A percentile compares a stretch with the other conserved stretches of the same genome.
Evolutionary conservation across 2,888 invertebrate genomes (phyloP).

Genomic region (Sinhomidia bicolor): DNA sequence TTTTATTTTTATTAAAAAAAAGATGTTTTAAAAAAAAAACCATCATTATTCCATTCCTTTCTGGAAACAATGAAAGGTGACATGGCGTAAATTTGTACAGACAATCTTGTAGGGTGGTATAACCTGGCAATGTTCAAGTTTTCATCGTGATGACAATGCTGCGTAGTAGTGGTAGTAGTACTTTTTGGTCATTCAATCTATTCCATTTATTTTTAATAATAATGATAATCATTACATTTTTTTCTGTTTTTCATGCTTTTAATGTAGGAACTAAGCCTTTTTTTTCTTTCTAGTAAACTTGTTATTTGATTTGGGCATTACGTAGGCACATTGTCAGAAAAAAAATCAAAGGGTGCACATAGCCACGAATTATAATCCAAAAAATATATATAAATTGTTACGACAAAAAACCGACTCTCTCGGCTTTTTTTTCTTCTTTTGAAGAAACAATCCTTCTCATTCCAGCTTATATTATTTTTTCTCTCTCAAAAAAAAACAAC

Average conservation of each 20-base stretch:
- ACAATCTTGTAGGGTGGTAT: not conserved
- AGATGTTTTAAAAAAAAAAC: no score
- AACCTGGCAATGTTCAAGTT: no score
- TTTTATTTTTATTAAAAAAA: no score
- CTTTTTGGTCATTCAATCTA: not conserved
- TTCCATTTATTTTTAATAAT: not conserved
- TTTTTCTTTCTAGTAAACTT: not conserved
- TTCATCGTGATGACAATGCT: not conserved
- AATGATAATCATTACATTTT: not conserved
- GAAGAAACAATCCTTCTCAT: constrained; percentile 17
- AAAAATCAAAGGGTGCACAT: constrained; percentile 19
- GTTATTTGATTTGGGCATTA: not conserved
- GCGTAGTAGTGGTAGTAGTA: not conserved
- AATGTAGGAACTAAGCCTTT: not conserved
- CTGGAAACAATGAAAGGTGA: not conserved
- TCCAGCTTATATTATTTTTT: not conserved
- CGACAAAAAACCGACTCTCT: not conserved
- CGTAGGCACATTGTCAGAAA: no score
- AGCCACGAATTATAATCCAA: not conserved
- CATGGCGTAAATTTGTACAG: not conserved
- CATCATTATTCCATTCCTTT: no score
- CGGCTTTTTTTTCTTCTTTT: not conserved
- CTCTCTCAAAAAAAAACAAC: not conserved
- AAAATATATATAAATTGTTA: not conserved
- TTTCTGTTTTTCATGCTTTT: not conserved